phyloP scores from a whole-genome alignment of 2,113 vertebrate genomes.

The Dryoscopus gambensis region DNA sequence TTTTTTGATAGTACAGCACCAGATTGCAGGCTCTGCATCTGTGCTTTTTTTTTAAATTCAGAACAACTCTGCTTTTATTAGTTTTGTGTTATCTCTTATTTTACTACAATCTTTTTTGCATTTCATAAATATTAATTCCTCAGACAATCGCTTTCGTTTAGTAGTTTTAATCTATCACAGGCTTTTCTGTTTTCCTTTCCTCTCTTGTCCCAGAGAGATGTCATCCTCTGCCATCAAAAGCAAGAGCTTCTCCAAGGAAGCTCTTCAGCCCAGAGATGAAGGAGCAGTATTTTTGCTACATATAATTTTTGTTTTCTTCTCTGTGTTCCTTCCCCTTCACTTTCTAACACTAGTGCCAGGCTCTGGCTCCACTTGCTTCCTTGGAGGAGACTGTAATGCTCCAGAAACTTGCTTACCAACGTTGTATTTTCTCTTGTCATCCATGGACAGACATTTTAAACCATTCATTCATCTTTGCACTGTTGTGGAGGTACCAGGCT shows the following conservation, averaged over 20 bases:
- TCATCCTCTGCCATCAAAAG: slow-evolving; percentile 19
- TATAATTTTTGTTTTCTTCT: neutral
- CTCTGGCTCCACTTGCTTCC: neutral
- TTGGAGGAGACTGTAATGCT: neutral
- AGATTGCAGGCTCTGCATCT: neutral
- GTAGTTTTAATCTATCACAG: slow-evolving; percentile 23
- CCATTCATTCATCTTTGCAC: neutral
- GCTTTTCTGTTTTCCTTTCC: slow-evolving; percentile 19
- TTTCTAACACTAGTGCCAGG: neutral
- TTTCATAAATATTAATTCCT: slow-evolving; percentile 57
- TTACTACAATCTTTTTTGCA: slow-evolving; percentile 16
- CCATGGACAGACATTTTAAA: neutral
- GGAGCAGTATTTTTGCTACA: neutral
- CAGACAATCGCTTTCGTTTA: slow-evolving; percentile 7
- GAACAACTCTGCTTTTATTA: slow-evolving; percentile 30
- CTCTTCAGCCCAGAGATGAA: neutral
- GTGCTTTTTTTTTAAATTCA: neutral
- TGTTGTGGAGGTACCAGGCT: neutral
- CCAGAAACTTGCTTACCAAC: neutral
- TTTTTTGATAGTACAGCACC: neutral
- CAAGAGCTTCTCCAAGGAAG: neutral
- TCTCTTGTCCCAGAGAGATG: neutral
- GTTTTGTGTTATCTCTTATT: slow-evolving; percentile 30
- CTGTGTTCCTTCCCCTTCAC: neutral
- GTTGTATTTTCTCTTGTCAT: neutral